A percentile compares a stretch with the other conserved stretches of the same genome.
Evolutionary conservation across 2,888 invertebrate species (phyloP).

Genomic region (Globia sparganii): DNA sequence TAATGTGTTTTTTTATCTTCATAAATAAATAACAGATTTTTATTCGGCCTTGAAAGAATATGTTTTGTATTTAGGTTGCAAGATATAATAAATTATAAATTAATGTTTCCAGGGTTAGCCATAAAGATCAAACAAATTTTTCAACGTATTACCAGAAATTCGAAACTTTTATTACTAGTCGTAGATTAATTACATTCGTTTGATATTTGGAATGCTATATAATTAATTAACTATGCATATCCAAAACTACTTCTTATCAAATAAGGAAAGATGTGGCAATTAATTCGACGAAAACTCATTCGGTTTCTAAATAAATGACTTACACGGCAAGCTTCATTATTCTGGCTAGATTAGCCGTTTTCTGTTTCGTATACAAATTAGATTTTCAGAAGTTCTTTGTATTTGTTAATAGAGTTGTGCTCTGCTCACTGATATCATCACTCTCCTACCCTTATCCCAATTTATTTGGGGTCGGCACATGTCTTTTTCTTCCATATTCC

Average conservation of each 20-base stretch:
- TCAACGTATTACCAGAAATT: conserved; percentile 3
- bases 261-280: conserved; percentile 57
- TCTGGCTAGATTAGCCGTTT: conserved; percentile 46
- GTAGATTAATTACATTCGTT: conserved; percentile 25
- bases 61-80: neutral
- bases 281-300: conserved; percentile 52
- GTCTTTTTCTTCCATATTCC: neutral
- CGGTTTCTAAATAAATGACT: conserved; percentile 57
- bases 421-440: neutral
- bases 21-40: conserved; percentile 1
- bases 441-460: neutral
- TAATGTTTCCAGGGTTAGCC: conserved; percentile 6
- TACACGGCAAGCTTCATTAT: conserved; percentile 63
- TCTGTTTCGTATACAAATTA: conserved; percentile 45
- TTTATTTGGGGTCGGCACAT: neutral
- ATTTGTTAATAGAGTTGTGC: conserved; percentile 16
- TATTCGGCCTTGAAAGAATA: neutral
- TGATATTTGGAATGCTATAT: conserved; percentile 54
- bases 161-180: conserved; percentile 30
- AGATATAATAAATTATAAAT: conserved; percentile 7
- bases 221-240: conserved; percentile 51
- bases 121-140: conserved; percentile 24
- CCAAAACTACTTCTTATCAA: conserved; percentile 51
- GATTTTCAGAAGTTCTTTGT: conserved; percentile 30
- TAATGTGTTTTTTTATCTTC: neutral